Base-by-base conservation (phyloP, 92 coral and sea anemone genomes). In the Porites cylindrica region DNA sequence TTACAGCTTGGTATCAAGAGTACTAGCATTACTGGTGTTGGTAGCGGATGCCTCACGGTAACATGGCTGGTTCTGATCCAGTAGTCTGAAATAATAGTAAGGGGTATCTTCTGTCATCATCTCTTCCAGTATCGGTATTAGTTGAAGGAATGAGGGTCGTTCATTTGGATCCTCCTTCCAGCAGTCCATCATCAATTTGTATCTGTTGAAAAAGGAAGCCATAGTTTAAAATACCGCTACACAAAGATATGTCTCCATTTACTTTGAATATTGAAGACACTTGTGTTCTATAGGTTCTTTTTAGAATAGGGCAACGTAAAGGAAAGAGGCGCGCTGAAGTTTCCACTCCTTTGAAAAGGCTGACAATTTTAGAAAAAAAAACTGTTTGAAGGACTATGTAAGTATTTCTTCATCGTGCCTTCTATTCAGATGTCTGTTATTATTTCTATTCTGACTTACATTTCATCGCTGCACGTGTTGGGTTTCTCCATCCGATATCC, bases 401-500 rank as follows among this genome's bases (percentile, higher is more conserved):
- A 29, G 38, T 29, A 29, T 29, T 29, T 29, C 38, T 29, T 29
- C 38, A 29, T 29, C 38, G 38, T 29, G 38, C 38, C 38, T 3
- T 29, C 38, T 29, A 1, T 29, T 29, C 38, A 3, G 38, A 29
- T 1, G 38, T 29, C 38, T 1, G 2, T 29, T 29, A 29, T 29
- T 29, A 29, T 3, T 0, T 29, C 38, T 29, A 29, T 29, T 29
- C 38, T 65, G 38, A 80, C 85, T 80, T 69, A 80, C 85, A 80
- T 66, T 38, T 67, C 76, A 3, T 80, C 76, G 5, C 17, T 20
- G 12, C 85, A 80, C 66, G 61, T 80, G 60, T 21, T n/a, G 6
- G 85, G 85, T 47, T 80, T 80, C 8, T 66, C 76, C 85, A 80
- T 67, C 65, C 85, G 85, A 54, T 80, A 67, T 66, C 85, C 85